phyloP scores from a whole-genome alignment of 2,113 vertebrate genomes.

The Delphinus delphis region DNA sequence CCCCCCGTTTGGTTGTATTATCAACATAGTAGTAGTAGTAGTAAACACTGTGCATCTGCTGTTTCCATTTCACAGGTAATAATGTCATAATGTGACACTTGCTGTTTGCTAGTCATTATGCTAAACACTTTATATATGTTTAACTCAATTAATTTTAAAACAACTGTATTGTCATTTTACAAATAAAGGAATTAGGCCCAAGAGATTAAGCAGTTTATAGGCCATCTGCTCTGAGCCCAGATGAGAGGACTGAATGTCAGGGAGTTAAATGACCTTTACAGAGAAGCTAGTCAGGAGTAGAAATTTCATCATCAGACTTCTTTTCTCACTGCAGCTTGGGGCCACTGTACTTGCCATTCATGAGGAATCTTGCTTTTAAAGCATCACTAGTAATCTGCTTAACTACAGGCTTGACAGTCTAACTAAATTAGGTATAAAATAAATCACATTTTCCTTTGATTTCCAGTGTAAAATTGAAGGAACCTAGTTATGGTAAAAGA shows the following conservation, averaged over 20 bases:
- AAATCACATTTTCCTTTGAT: conserved; percentile 2
- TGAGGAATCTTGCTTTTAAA: neutral
- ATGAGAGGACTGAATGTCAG: neutral
- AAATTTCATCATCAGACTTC: neutral
- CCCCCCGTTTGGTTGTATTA: neutral
- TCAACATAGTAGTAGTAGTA: neutral
- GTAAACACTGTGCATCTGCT: neutral
- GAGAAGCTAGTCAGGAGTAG: neutral
- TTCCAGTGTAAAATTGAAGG: conserved; percentile 20
- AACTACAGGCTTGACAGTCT: neutral
- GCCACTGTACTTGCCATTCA: neutral
- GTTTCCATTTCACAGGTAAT: neutral
- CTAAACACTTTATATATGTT: neutral
- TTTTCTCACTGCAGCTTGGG: neutral
- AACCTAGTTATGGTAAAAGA: neutral
- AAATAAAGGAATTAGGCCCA: neutral
- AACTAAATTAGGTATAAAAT: conserved; percentile 3
- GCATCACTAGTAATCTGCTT: neutral
- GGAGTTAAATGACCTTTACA: neutral
- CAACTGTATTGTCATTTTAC: neutral
- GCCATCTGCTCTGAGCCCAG: neutral
- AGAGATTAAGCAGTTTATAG: neutral
- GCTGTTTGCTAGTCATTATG: neutral
- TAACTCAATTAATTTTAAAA: neutral
- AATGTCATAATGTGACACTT: neutral